A percentile compares a stretch with the other conserved stretches of the same genome.
Evolutionary conservation across 1,140 invertebrate genomes (phyloP).

Genomic region (Lordiphosa stackelbergi): DNA sequence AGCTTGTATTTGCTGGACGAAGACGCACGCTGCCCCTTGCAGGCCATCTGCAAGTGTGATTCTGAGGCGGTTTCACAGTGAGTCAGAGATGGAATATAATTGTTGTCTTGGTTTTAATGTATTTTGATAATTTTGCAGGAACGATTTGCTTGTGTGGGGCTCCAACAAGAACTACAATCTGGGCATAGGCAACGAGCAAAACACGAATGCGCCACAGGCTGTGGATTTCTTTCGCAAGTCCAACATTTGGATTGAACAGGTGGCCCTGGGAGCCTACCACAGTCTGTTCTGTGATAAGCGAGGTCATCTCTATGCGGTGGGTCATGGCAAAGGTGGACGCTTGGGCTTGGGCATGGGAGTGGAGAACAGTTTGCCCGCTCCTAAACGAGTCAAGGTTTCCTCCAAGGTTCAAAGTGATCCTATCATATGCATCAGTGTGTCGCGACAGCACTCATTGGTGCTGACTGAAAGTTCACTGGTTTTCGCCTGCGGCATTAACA

Average conservation of each 20-base stretch:
- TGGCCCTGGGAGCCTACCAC: conserved; percentile 82
- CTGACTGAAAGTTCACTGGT: conserved; percentile 80
- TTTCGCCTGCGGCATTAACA: conserved; percentile 83
- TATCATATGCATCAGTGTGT: conserved; percentile 75
- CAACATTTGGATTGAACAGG: conserved; percentile 76
- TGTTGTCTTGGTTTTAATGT: neutral
- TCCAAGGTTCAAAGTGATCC: conserved; percentile 76
- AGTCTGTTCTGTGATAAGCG: conserved; percentile 81
- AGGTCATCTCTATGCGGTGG: conserved; percentile 83
- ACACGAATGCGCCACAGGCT: conserved; percentile 53
- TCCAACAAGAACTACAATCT: conserved; percentile 85
- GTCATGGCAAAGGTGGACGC: conserved; percentile 84
- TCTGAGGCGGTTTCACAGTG: conserved; percentile 28
- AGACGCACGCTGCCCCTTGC: conserved; percentile 59
- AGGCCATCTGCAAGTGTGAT: conserved; percentile 61
- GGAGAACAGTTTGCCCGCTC: conserved; percentile 80
- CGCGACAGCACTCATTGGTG: conserved; percentile 82
- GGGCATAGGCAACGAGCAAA: conserved; percentile 77
- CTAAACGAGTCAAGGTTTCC: conserved; percentile 78
- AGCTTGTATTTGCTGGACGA: conserved; percentile 65
- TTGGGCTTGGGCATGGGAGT: conserved; percentile 82
- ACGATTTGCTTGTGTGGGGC: conserved; percentile 83
- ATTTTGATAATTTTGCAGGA: conserved; percentile 15
- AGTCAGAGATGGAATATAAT: conserved; percentile 13
- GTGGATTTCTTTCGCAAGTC: conserved; percentile 72